These are phyloP conservation scores for Idris sp. DNA, from an alignment of 1,140 invertebrate genomes.

Conservation along the genomic window DNA sequence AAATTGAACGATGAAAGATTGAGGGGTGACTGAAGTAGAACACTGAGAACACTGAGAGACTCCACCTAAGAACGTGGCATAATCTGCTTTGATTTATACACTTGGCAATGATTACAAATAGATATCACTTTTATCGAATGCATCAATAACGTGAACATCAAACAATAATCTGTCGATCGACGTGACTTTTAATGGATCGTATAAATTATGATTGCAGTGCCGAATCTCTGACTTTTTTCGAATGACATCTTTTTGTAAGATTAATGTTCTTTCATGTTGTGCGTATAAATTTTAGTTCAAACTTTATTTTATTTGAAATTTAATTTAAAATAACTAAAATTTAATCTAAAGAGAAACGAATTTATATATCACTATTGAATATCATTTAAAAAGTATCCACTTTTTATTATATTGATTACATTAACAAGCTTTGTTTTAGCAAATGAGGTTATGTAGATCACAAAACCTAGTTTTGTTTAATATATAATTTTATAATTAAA, in stretches of 20 bases:
- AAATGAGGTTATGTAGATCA: no score
- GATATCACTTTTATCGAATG: conserved; percentile 55
- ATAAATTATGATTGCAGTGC: conserved; percentile 38
- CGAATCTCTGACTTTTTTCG: conserved; percentile 21
- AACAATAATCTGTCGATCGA: conserved; percentile 48
- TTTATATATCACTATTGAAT: no score
- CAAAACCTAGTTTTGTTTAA: no score
- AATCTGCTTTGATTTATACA: conserved; percentile 60
- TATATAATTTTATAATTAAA: no score
- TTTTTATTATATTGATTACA: no score
- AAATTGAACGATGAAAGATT: conserved; percentile 58
- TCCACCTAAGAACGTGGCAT: conserved; percentile 29
- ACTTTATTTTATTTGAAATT: conserved; percentile 1
- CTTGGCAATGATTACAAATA: conserved; percentile 58
- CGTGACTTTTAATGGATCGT: conserved; percentile 47
- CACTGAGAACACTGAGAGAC: conserved; percentile 35
- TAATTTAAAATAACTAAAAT: conserved; percentile 37
- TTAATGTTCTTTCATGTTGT: conserved; percentile 23
- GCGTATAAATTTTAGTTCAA: conserved; percentile 9
- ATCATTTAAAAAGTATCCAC: no score
- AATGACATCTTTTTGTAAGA: conserved; percentile 35
- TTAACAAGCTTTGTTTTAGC: no score
- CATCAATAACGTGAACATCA: conserved; percentile 51
- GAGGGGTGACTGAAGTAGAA: conserved; percentile 60
- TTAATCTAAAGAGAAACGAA: no score